Evolutionary conservation across 2,113 vertebrate species (phyloP), one percentile per base, ranked within the genome.

Genomic region (Microcebus griseorufus): DNA sequence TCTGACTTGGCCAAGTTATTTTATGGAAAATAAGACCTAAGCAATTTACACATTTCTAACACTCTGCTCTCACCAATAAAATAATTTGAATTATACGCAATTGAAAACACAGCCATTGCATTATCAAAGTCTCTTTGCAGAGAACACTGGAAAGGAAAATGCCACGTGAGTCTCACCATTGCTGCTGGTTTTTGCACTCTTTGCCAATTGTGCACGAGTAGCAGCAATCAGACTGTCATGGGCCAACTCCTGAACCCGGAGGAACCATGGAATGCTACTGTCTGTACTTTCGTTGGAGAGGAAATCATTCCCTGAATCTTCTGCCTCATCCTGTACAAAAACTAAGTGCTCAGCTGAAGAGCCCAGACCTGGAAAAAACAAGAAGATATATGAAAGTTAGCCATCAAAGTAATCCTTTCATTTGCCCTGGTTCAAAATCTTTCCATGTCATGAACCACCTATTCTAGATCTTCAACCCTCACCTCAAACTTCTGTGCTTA

Each of bases 201-300:
- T 99, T 20, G 99, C 99, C 1, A 99, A 98, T 87, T 99, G 99
- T 18, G 99, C 99, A 11, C 99, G 99, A 45, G 99, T 99, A 97
- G 99, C 99, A 67, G 99, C 99, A 32, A 99, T 99, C 96, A 99
- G 98, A 98, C 99, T 99, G 98, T 99, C 99, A 42, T 99, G 99
- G 55, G 99, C 99, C 98, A 99, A 97, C 97, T 99, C 99, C 95
- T 99, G 99, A 32, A 99, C 99, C 92, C 99, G 98, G 87, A 99
- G 99, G 94, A 99, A 99, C 99, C 99, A 99, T 1, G 99, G 99
- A 37, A 99, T 99, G 75, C 99, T 99, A 97, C 99, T 99, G 75
- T 99, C 99, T 8, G 99, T 98, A 58, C 98, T 99, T 76, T 99
- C 99, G 86, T 98, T 98, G 34, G 99, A 99, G 23, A 99, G 99